phyloP scores from a whole-genome alignment of 1,140 invertebrate species.

The Drosophila trapezifrons region DNA sequence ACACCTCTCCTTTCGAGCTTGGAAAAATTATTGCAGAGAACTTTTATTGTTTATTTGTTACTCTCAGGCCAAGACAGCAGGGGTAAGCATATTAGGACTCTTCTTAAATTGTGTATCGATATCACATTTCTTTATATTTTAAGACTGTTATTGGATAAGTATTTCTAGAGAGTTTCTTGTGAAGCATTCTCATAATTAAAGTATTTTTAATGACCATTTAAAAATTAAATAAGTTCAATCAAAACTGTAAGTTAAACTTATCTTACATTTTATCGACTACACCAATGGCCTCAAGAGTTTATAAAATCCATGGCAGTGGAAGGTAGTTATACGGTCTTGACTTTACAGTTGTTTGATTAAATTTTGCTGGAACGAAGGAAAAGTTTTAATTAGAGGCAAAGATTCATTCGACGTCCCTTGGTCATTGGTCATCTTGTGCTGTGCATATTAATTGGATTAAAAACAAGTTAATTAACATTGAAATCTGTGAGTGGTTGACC shows the following conservation, averaged over 20 bases:
- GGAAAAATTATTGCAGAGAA: conserved; percentile 67
- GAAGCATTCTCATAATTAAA: too few relatives aligned
- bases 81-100: background rate
- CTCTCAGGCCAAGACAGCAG: conserved; percentile 12
- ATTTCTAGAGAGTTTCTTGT: too few relatives aligned
- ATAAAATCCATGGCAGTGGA: background rate
- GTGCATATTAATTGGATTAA: conserved; percentile 53
- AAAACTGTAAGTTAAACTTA: background rate
- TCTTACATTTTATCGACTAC: background rate
- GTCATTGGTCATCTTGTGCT: conserved; percentile 41
- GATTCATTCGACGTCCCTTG: conserved; percentile 24
- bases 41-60: conserved; percentile 59
- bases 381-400: conserved; percentile 72
- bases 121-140: too few relatives aligned
- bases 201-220: too few relatives aligned
- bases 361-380: conserved; percentile 52
- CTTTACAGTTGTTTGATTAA: conserved; percentile 68
- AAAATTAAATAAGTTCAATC: background rate
- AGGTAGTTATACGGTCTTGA: conserved; percentile 22
- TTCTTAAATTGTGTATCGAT: too few relatives aligned
- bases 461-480: conserved; percentile 53
- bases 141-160: too few relatives aligned
- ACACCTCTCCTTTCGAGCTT: conserved; percentile 40
- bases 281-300: conserved; percentile 14
- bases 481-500: conserved; percentile 35